Evolutionary conservation across 2,113 vertebrate genomes (phyloP), one percentile per base, ranked within the genome.

Genomic region (Caracal caracal): DNA sequence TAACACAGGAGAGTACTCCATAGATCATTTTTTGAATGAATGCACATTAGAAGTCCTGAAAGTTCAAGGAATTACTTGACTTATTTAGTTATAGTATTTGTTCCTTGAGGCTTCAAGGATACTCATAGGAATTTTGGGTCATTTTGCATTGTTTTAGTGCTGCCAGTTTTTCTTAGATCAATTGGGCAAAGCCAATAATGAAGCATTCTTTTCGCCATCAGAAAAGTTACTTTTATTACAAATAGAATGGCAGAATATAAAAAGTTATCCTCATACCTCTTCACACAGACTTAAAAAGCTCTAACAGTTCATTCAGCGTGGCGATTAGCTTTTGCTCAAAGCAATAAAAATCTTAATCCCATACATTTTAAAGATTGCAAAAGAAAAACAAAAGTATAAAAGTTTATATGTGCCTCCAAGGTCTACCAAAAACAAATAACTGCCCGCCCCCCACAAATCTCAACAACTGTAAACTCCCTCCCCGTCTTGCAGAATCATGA

Each of bases 311-410:
- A 97, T 88, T 63, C 63, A 37, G 3, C 2, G 24, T 76, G 70
- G 76, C 84, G 97, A 40, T 85, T 91, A 92, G 90, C 22, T 92
- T 88, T 97, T 94, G 90, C 85, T 65, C 81, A 88, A 91, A 94
- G 83, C 95, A 98, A 53, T 89, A 88, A 98, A 98, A 98, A 97
- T 2, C 33, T 43, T 96, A 89, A 70, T 83, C 66, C 81, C 80
- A 84, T 63, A 95, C 96, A 96, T 97, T 95, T 94, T 94, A 88
- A 97, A 37, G 82, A 63, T 20, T 94, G 73, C 66, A 94, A 97
- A 96, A 84, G 37, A 95, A 94, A 19, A 96, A 47, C 37, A 79
- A 61, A 82, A 56, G 93, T 98, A 98, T 97, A 97, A 98, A 98
- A 98, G 95, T 83, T 79, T 88, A 70, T 1, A 84, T 13, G 33